phyloP scores from a whole-genome alignment of 2,113 vertebrate genomes.

The Zosterops japonicus region DNA sequence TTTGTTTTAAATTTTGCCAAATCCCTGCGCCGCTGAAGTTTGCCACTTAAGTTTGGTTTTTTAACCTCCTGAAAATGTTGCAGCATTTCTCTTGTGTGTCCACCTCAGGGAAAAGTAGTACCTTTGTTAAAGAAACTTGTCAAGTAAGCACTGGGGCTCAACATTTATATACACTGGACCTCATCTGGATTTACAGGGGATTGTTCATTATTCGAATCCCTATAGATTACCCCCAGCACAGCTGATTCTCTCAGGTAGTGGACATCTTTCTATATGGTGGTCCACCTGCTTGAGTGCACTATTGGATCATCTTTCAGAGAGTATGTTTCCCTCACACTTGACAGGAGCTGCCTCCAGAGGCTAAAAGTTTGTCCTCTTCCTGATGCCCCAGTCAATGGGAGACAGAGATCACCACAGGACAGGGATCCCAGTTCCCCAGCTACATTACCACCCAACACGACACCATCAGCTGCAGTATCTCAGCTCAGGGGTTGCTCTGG shows the following conservation, averaged over 20 bases:
- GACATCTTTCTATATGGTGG: not conserved
- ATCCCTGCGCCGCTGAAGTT: not conserved
- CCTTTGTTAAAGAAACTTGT: not conserved
- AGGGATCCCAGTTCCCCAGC: not conserved
- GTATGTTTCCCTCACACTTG: not conserved
- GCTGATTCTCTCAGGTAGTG: not conserved
- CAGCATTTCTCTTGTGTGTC: not conserved
- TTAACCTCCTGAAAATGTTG: not conserved
- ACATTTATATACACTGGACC: not conserved
- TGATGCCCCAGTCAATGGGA: not conserved
- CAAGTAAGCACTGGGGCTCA: not conserved
- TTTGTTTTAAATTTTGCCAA: not conserved
- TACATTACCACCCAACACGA: not conserved
- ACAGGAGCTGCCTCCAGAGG: not conserved
- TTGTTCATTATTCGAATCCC: not conserved
- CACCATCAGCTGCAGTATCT: not conserved
- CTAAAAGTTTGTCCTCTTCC: not conserved
- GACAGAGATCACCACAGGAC: not conserved
- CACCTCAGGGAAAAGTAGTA: not conserved
- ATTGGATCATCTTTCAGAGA: not conserved
- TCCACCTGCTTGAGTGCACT: not conserved
- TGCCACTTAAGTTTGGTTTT: not conserved
- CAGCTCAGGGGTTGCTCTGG: not conserved
- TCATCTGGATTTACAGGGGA: not conserved
- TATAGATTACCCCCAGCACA: not conserved